phyloP scores from a whole-genome alignment of 2,888 invertebrate genomes.

The Phoronis australis region DNA sequence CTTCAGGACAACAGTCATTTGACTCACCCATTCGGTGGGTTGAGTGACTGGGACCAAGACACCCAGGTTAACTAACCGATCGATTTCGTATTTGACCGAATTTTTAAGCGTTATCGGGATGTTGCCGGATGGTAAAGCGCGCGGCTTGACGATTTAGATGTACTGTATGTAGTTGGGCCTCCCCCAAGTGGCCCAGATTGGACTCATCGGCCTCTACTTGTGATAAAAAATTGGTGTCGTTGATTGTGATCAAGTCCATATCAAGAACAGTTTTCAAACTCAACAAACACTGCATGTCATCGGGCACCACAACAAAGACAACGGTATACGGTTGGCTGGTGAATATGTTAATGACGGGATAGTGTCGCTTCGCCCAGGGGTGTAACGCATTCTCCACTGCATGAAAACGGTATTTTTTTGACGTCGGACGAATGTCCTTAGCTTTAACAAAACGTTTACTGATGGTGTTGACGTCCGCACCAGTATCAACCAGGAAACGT shows the following conservation, averaged over 20 bases:
- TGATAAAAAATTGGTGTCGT: neutral
- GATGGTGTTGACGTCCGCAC: too few species aligned
- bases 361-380: neutral
- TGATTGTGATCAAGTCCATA: neutral
- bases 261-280: neutral
- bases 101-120: neutral
- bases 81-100: neutral
- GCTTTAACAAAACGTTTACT: too few species aligned
- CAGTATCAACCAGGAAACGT: too few species aligned
- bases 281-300: neutral
- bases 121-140: neutral
- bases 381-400: too few species aligned
- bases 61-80: neutral
- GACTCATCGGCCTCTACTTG: neutral
- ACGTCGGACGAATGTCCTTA: too few species aligned
- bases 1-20: slow-evolving; percentile 5
- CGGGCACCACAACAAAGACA: neutral
- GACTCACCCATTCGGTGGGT: slow-evolving; percentile 3
- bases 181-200: neutral
- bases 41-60: slow-evolving; percentile 3
- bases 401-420: too few species aligned
- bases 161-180: neutral
- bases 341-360: neutral
- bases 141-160: neutral
- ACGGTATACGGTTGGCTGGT: neutral